Evolutionary conservation across 2,113 vertebrate genomes (phyloP).

Genomic region (Oenanthe melanoleuca): DNA sequence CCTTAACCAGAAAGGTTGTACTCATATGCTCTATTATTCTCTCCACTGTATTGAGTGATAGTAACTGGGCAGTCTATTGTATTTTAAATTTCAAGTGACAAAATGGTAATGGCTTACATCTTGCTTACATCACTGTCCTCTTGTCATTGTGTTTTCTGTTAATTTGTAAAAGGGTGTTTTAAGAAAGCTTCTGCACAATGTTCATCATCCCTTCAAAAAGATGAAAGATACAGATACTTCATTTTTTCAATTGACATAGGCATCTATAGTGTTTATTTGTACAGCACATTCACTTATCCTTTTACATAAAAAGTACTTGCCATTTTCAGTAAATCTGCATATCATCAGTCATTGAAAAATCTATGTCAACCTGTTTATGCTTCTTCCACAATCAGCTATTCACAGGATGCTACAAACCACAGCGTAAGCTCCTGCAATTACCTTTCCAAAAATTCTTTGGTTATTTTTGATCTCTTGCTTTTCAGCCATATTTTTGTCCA

Average conservation of each 20-base stretch:
- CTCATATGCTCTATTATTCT: constrained; percentile 2
- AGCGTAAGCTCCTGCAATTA: background rate
- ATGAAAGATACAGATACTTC: background rate
- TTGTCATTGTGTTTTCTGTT: background rate
- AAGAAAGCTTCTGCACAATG: background rate
- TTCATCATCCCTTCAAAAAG: background rate
- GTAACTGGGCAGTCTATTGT: background rate
- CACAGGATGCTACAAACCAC: background rate
- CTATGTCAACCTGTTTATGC: background rate
- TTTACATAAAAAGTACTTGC: background rate
- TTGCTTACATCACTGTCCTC: background rate
- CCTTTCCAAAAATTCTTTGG: background rate
- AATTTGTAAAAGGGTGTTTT: background rate
- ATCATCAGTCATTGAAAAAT: background rate
- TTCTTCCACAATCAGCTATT: background rate
- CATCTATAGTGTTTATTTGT: background rate
- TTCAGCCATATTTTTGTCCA: background rate
- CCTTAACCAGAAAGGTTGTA: constrained; percentile 64
- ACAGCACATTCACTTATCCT: background rate
- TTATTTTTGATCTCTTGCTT: background rate
- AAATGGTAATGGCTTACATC: background rate
- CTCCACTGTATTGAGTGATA: background rate
- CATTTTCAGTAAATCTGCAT: background rate
- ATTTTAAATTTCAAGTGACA: background rate
- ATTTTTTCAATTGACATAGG: background rate